Conservation (phyloP, 2,797 vertebrate species). For the Mormyrus proboscirostris region DNA sequence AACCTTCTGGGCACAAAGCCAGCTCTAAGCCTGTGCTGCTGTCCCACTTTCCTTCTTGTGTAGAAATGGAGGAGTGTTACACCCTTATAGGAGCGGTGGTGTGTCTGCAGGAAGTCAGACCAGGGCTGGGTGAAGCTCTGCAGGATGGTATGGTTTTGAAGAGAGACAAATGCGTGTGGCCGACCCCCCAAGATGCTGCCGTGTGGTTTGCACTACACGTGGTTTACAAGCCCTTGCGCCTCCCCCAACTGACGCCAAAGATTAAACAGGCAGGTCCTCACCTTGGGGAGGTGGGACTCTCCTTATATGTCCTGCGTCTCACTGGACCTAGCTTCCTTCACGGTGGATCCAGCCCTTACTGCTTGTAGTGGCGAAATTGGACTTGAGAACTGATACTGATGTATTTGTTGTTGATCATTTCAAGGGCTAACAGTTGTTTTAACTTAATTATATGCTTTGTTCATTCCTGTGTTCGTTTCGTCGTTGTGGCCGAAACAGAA, state of each 20-base stretch:
- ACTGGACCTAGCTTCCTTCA: background rate
- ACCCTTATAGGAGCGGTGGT: conserved; percentile 37
- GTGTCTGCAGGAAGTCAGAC: conserved; percentile 43
- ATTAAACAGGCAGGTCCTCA: background rate
- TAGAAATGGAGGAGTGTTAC: background rate
- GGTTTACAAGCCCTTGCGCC: conserved; percentile 14
- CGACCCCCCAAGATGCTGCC: conserved; percentile 39
- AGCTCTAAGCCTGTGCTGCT: background rate
- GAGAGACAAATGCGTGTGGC: conserved; percentile 27
- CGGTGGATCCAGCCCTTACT: background rate
- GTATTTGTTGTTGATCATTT: background rate
- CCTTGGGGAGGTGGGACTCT: background rate
- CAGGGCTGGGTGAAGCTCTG: conserved; percentile 40
- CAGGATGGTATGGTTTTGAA: conserved; percentile 20
- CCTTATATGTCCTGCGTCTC: conserved; percentile 15
- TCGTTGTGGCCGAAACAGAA: background rate
- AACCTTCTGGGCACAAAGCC: background rate
- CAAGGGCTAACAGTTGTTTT: background rate
- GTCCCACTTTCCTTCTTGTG: background rate
- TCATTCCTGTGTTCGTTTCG: background rate
- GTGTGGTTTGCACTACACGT: conserved; percentile 24
- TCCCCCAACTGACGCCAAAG: conserved; percentile 30
- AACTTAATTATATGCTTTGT: background rate
- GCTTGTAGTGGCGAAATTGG: background rate
- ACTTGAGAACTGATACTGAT: background rate